A percentile compares a stretch with the other conserved stretches of the same genome.
Conservation (phyloP, 2,797 vertebrate species). For the Rhynchonycteris naso region DNA sequence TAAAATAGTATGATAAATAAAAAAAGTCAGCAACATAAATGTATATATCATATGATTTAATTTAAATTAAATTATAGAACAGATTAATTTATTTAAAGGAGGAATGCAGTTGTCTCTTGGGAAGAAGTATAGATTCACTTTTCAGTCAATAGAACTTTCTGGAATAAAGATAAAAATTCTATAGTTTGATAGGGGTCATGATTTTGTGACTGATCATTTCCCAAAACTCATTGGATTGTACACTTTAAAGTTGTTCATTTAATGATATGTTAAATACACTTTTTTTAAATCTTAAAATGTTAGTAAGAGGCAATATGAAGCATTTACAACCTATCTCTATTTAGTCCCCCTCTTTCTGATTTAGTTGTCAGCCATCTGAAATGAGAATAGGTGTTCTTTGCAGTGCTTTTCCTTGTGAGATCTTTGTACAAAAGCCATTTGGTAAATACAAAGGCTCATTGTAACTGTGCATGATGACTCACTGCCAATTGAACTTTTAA, state of each 20-base stretch:
- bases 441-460: constrained; percentile 74
- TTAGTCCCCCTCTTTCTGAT: constrained; percentile 59
- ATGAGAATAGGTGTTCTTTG: constrained; percentile 70
- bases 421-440: constrained; percentile 71
- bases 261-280: not conserved
- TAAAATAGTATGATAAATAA: not conserved
- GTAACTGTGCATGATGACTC: constrained; percentile 70
- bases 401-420: constrained; percentile 63
- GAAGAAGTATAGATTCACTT: not conserved
- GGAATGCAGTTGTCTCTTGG: not conserved
- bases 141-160: not conserved
- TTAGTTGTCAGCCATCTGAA: constrained; percentile 61
- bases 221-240: constrained; percentile 7
- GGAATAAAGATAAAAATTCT: not conserved
- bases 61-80: not conserved
- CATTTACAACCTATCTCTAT: constrained; percentile 60
- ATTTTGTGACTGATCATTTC: constrained; percentile 17
- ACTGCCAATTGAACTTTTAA: constrained; percentile 77
- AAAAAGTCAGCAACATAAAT: not conserved
- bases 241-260: constrained; percentile 47
- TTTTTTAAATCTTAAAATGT: constrained; percentile 16
- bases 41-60: not conserved
- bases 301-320: constrained; percentile 61
- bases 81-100: constrained; percentile 8
- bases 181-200: not conserved